phyloP scores from a whole-genome alignment of 2,797 vertebrate genomes.

The Pangasius sanitwongsei region DNA sequence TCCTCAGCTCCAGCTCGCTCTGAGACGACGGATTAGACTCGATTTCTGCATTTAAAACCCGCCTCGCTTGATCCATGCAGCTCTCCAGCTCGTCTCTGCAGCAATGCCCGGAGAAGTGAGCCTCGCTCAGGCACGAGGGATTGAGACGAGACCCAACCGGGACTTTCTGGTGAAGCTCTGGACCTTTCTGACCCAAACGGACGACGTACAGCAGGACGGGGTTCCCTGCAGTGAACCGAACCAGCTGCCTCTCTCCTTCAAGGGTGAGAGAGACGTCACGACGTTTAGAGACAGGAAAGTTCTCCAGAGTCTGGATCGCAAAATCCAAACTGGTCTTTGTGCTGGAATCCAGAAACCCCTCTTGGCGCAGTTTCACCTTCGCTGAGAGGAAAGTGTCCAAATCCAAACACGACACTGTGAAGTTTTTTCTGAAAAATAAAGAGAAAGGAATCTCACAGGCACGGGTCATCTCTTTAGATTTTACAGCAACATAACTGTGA shows the following conservation, averaged over 20 bases:
- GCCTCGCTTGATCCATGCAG: constrained; percentile 49
- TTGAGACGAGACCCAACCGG: constrained; percentile 33
- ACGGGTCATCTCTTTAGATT: background rate
- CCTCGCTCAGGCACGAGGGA: constrained; percentile 27
- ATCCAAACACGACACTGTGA: constrained; percentile 41
- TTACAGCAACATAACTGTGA: background rate
- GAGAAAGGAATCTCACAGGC: background rate
- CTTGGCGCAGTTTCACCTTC: constrained; percentile 46
- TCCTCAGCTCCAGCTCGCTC: constrained; percentile 50
- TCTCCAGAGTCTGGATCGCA: constrained; percentile 42
- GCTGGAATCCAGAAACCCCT: constrained; percentile 49
- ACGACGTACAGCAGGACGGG: constrained; percentile 49
- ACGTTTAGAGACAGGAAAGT: constrained; percentile 43
- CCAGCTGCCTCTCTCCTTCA: constrained; percentile 46
- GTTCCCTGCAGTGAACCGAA: constrained; percentile 38
- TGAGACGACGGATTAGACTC: constrained; percentile 18
- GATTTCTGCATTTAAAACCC: background rate
- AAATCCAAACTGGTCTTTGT: constrained; percentile 53
- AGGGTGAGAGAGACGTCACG: constrained; percentile 43
- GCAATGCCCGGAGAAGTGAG: constrained; percentile 54
- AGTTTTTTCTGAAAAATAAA: constrained; percentile 34
- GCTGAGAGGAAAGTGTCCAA: constrained; percentile 46
- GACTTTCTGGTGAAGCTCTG: constrained; percentile 51
- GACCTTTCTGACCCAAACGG: constrained; percentile 27
- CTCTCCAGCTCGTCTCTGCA: constrained; percentile 53